Evolutionary conservation across 2,797 vertebrate genomes (phyloP).

Genomic region (Glossophaga mutica): DNA sequence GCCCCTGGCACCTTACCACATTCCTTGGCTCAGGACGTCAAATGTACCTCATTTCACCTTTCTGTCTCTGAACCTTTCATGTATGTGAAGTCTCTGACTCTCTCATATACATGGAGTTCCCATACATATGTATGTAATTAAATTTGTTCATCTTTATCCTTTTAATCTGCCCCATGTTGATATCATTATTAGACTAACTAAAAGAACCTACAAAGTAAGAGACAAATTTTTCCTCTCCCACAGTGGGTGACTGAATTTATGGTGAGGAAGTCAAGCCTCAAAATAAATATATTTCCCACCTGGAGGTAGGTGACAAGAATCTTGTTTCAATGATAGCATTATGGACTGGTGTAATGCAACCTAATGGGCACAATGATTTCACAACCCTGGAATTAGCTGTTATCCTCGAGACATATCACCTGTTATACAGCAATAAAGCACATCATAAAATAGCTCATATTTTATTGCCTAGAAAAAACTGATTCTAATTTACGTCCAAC

Average conservation of each 20-base stretch:
- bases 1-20: neutral
- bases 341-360: neutral
- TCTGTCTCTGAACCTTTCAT: neutral
- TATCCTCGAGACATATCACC: neutral
- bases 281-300: slow-evolving; percentile 33
- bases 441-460: slow-evolving; percentile 14
- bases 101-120: neutral
- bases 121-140: neutral
- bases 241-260: neutral
- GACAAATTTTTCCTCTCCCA: neutral
- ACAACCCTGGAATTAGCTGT: neutral
- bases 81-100: neutral
- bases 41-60: neutral
- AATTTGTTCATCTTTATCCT: neutral
- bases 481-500: slow-evolving; percentile 2
- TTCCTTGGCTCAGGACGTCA: neutral
- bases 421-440: neutral
- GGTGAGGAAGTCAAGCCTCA: neutral
- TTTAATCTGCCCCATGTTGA: neutral
- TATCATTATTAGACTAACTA: neutral
- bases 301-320: neutral
- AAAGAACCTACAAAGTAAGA: neutral
- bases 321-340: neutral
- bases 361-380: neutral
- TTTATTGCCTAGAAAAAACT: slow-evolving; percentile 23